Base-by-base conservation (phyloP, 2,797 vertebrate species). In the Enteromius thamalakanensis region DNA sequence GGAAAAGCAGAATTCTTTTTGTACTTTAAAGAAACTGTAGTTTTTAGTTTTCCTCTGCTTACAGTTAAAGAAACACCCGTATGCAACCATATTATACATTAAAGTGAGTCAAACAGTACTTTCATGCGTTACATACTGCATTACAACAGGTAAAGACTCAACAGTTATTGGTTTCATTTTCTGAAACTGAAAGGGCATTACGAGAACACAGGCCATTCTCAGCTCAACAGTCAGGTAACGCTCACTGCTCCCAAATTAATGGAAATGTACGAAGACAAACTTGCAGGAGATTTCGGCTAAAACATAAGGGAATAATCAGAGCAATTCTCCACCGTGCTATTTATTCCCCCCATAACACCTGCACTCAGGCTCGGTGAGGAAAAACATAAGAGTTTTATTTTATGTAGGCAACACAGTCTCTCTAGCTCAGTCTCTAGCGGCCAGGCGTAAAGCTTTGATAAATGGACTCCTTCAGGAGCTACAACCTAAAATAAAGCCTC, bases 401-500 rank as follows among this genome's bases (percentile, higher is more conserved):
- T 84, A 70, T 68, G 58, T 79, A 67, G 85, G 71, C 79, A 40
- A 53, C 65, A 42, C 71, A 29, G 51, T 76, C 75, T 86, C 12
- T 40, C 79, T 71, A 84, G 60, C 84, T 45, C 23, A 17, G 51
- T 86, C 84, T 58, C 84, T 67, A 76, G 76, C 45, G 78, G 58
- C 76, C 26, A 68, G 58, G 79, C 64, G 17, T 75, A 87, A 76
- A 34, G 69, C 88, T 87, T 87, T 94, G 90, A 94, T 92, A 90
- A 92, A 94, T 92, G 85, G 86, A 85, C 85, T 89, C 88, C 86
- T 89, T 84, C 75, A 90, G 84, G 90, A 91, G 82, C 87, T 81
- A 55, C 45, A 79, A 88, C 86, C 90, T 84, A 89, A 94, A 95
- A 94, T 92, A 92, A 93, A 91, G 92, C 88, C 89, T 89, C 89